These are phyloP conservation scores for Thunnus albacares DNA, from an alignment of 2,797 vertebrate species.

Conservation along the genomic window DNA sequence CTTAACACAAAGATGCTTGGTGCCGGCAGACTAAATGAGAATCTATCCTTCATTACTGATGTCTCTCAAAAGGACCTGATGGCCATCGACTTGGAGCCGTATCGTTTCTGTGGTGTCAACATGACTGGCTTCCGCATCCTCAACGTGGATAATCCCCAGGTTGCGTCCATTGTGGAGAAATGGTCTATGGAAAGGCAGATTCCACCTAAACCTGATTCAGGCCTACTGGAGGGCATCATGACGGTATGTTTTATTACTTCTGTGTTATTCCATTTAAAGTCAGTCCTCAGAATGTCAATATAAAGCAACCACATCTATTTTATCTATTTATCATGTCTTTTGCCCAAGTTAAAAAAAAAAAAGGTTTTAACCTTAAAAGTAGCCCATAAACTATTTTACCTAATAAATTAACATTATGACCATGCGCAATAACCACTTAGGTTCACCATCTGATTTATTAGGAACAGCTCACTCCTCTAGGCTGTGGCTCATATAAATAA, in stretches of 20 bases:
- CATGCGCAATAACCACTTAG: neutral
- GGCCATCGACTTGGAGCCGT: constrained; percentile 97
- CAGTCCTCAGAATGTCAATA: constrained; percentile 25
- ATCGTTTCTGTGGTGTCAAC: constrained; percentile 98
- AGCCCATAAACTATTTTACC: neutral
- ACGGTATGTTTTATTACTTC: constrained; percentile 90
- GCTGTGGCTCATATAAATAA: constrained; percentile 9
- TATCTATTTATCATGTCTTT: neutral
- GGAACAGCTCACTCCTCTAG: neutral
- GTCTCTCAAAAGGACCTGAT: constrained; percentile 92
- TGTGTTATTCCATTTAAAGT: constrained; percentile 29
- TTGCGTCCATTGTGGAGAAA: constrained; percentile 95
- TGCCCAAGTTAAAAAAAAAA: neutral
- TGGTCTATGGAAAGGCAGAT: constrained; percentile 97
- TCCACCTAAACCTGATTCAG: constrained; percentile 91
- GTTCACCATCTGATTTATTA: neutral
- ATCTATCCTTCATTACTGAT: constrained; percentile 49
- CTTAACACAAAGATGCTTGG: constrained; percentile 51
- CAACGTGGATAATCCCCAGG: constrained; percentile 97
- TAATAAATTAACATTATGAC: neutral
- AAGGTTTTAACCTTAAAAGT: constrained; percentile 4
- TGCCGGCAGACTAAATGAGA: constrained; percentile 50
- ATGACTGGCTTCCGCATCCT: constrained; percentile 98
- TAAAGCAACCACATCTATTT: neutral
- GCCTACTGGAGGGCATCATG: constrained; percentile 95